These are phyloP conservation scores for Myathropa florea DNA, from an alignment of 2,888 invertebrate species.

Conservation along the genomic window DNA sequence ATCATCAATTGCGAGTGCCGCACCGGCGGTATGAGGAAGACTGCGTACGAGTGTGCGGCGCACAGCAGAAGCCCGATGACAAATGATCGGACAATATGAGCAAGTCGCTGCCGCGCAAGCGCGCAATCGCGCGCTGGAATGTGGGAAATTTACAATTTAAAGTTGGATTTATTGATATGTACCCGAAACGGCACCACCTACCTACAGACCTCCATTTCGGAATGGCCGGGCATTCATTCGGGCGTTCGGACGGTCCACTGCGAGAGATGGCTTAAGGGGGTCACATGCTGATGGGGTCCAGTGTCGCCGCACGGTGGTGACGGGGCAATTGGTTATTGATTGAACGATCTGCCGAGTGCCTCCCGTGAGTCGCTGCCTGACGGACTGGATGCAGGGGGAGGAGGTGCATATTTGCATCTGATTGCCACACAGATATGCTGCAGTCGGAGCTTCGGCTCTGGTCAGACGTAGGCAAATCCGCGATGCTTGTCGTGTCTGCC, in stretches of 20 bases:
- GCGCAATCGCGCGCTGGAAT: conserved; percentile 44
- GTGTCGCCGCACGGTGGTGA: conserved; percentile 23
- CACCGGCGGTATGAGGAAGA: conserved; percentile 61
- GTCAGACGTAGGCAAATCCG: conserved; percentile 20
- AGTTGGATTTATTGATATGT: conserved; percentile 67
- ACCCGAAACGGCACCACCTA: conserved; percentile 68
- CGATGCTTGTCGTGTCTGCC: conserved; percentile 17
- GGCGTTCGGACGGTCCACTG: not conserved
- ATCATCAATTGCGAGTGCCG: conserved; percentile 56
- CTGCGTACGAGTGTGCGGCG: not conserved
- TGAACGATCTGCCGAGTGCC: conserved; percentile 52
- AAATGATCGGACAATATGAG: conserved; percentile 64
- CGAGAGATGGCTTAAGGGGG: conserved; percentile 57
- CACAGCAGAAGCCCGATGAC: conserved; percentile 70
- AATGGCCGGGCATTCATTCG: conserved; percentile 17
- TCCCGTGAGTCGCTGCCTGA: conserved; percentile 1
- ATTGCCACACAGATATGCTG: conserved; percentile 5
- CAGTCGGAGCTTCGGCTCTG: not conserved
- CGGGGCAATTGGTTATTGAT: conserved; percentile 65
- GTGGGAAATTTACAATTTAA: conserved; percentile 66
- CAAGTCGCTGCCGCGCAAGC: conserved; percentile 14
- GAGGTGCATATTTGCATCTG: conserved; percentile 39
- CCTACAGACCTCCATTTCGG: conserved; percentile 67
- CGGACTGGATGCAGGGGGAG: not conserved
- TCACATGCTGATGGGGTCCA: conserved; percentile 58